Evolutionary conservation across 2,797 vertebrate genomes (phyloP), one percentile per base, ranked within the genome.

Genomic region (Acanthornis magna): DNA sequence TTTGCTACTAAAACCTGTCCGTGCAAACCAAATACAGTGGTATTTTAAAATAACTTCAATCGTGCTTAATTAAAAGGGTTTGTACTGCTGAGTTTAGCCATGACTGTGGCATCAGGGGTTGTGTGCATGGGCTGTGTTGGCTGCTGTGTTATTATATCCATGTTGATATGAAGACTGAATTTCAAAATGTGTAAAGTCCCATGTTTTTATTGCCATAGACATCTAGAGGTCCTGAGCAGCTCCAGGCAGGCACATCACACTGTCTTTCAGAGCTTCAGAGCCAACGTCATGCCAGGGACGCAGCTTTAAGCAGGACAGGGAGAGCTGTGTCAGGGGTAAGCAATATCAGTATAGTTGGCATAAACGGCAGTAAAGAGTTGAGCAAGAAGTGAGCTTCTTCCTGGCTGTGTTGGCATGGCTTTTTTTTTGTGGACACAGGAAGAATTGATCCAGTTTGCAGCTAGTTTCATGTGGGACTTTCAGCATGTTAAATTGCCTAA

Each of bases 231-330:
- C 13, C 13, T 67, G 53, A 88, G 11, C 62, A 38, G 5, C 61
- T 91, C 62, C 32, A 54, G 30, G 11, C 2, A 23, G 43, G 26
- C 10, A 10, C 27, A 29, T 62, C 50, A 51, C 4, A 9, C 15
- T 4, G 3, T 47, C 27, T 88, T 42, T 32, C 13, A 13, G 57
- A 67, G 11, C 76, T 67, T 70, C 32, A 43, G 25, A 55, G 51
- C 11, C 61, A 51, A 21, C 53, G 57, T 18, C 23, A 19, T 34
- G 32, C 25, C 22, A 51, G 66, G 27, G 61, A 65, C 0, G 0
- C 27, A 54, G 19, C 27, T 85, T 80, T 75, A 50, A 75, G 18
- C 51, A 34, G 70, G 61, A n/a, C 3, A 51, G 40, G 27, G 14
- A 60, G n/a, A 65, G 22, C 36, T 68, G 22, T 16, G 73, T 88